Evolutionary conservation across 1,140 invertebrate species (phyloP), one percentile per base, ranked within the genome.

Genomic region (Hypsibius dujardini): DNA sequence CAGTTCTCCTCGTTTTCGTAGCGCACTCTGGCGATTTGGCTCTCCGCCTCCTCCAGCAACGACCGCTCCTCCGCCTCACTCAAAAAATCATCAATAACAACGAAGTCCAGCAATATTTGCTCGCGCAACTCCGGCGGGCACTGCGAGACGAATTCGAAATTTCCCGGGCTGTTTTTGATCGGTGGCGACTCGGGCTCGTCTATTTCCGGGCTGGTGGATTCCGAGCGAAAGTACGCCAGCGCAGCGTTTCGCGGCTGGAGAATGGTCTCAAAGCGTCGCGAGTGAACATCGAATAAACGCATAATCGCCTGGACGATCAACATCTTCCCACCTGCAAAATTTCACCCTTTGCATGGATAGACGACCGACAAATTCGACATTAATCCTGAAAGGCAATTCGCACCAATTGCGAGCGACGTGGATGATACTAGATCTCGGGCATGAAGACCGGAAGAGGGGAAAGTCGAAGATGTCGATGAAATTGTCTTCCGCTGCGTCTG

Each of bases 1-100:
- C 95, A 98, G 79, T 98, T 82, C 71, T 76, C 91, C 76, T 90
- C 86, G 78, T 84, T 87, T 81, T 98, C 90, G 80, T 98, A 98
- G 78, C 88, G 83, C 73, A 95, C 80, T 74, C 86, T 81, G 79
- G 87, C 90, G 75, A 98, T 83, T 73, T 90, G 87, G 0, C 90
- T 90, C 73, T 96, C 89, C 67, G 95, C 81, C 83, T 96, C 92
- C 50, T 84, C 79, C 1, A 93, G 76, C 1, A 96, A 77, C 2
- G 79, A 77, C 0, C 81, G 76, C 78, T 95, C 92, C 79, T 96
- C 92, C 2, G 83, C 78, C 73, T 84, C 81, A 7, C 80, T 84
- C 1, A 98, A 81, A 80, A 97, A 97, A 77, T 97, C 81, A 1
- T 84, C 78, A 70, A 85, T 76, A 47, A 92, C 81, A 46, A 78